A percentile compares a stretch with the other conserved stretches of the same genome.
Conservation (phyloP, 2,888 invertebrate genomes). For the Pomacea canaliculata region DNA sequence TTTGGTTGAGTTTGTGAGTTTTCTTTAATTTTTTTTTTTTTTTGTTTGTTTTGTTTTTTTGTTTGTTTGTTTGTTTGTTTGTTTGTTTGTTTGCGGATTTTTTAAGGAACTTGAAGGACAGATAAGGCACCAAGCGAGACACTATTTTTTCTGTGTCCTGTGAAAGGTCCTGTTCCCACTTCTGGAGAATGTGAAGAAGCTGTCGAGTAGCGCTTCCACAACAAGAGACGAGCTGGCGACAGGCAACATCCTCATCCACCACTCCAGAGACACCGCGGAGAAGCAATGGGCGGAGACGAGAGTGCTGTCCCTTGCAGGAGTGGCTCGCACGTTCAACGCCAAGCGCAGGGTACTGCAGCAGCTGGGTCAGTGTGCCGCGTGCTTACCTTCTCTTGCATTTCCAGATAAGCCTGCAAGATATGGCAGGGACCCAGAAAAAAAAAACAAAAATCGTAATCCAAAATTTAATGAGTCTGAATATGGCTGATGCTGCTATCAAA, state of each 20-base stretch:
- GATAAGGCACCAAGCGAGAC: too few relatives aligned
- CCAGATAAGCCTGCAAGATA: too few relatives aligned
- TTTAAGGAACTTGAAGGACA: too few relatives aligned
- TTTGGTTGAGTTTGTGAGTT: background rate
- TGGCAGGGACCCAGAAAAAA: too few relatives aligned
- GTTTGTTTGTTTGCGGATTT: background rate
- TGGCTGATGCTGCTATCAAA: too few relatives aligned
- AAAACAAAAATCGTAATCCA: too few relatives aligned
- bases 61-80: background rate
- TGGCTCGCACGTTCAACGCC: conserved; percentile 92
- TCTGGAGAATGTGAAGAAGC: conserved; percentile 86
- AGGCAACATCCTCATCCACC: conserved; percentile 96
- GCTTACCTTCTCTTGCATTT: too few relatives aligned
- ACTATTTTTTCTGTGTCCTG: too few relatives aligned
- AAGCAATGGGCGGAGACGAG: conserved; percentile 99
- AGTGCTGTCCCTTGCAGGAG: conserved; percentile 79
- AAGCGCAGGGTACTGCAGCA: conserved; percentile 82
- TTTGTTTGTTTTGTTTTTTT: background rate
- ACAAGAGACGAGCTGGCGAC: conserved; percentile 68
- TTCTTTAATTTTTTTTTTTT: background rate
- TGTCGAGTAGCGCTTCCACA: conserved; percentile 73
- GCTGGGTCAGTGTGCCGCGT: conserved; percentile 47
- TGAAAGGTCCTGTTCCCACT: conserved; percentile 88
- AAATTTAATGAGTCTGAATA: too few relatives aligned
- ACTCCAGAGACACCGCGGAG: conserved; percentile 97